phyloP scores from a whole-genome alignment of 2,113 vertebrate genomes.

The Acanthisitta chloris region DNA sequence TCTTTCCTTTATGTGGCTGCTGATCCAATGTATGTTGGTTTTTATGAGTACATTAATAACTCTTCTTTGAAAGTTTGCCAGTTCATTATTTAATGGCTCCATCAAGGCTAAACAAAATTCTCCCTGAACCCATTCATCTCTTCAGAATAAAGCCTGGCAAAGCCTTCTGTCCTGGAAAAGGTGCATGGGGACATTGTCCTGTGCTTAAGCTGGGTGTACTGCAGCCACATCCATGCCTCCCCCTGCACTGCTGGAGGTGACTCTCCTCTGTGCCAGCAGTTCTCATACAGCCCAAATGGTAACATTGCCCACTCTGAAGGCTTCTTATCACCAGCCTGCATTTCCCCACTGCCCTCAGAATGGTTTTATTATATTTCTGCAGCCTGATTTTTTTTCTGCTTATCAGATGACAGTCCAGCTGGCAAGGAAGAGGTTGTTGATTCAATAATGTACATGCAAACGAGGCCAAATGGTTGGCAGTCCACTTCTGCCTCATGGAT shows the following conservation, averaged over 20 bases:
- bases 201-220: accelerated
- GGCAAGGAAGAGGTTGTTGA: neutral
- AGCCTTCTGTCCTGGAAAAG: neutral
- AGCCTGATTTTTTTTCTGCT: neutral
- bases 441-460: neutral
- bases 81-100: constrained; percentile 15
- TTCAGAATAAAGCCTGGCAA: neutral
- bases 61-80: constrained; percentile 1
- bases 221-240: neutral
- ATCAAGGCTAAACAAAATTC: neutral
- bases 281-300: neutral
- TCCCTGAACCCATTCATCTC: neutral
- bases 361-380: neutral
- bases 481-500: neutral
- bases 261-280: neutral
- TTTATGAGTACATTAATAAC: neutral
- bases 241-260: neutral
- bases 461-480: neutral
- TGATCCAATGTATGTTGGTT: neutral
- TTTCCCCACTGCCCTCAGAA: neutral
- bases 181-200: neutral
- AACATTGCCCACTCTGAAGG: neutral
- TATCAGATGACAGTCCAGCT: neutral
- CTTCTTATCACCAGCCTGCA: neutral
- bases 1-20: neutral